phyloP scores from a whole-genome alignment of 2,888 invertebrate species.

The Hypena proboscidalis region DNA sequence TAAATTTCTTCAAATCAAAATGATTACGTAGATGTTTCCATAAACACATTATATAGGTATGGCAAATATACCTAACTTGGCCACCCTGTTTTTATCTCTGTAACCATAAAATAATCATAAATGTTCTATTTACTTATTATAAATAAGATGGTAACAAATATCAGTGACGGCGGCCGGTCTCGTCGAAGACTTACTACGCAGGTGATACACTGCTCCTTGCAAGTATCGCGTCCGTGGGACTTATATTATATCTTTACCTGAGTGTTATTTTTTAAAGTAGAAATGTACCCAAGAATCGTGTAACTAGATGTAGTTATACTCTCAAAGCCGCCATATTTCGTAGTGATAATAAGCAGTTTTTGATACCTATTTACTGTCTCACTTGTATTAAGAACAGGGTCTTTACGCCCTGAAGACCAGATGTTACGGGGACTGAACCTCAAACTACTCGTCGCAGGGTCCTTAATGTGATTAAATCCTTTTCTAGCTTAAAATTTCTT shows the following conservation, averaged over 20 bases:
- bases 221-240: no score
- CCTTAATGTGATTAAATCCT: conserved; percentile 40
- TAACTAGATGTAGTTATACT: conserved; percentile 30
- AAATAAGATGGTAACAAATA: no score
- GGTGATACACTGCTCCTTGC: no score
- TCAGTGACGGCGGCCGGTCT: no score
- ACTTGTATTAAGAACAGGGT: conserved; percentile 38
- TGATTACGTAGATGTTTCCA: no score
- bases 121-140: no score
- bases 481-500: conserved; percentile 25
- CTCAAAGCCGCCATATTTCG: conserved; percentile 32
- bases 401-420: conserved; percentile 28
- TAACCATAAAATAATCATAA: no score
- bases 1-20: no score
- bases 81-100: no score
- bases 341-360: conserved; percentile 25
- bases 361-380: conserved; percentile 38
- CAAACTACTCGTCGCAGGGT: conserved; percentile 41
- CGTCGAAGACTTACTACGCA: no score
- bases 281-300: conserved; percentile 13
- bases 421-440: conserved; percentile 26
- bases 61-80: no score
- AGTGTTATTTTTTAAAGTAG: conserved; percentile 27
- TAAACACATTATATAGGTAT: no score
- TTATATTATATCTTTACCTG: conserved; percentile 16